Conservation (phyloP, 1,140 invertebrate species). For the Aphaenogaster ashmeadi region DNA sequence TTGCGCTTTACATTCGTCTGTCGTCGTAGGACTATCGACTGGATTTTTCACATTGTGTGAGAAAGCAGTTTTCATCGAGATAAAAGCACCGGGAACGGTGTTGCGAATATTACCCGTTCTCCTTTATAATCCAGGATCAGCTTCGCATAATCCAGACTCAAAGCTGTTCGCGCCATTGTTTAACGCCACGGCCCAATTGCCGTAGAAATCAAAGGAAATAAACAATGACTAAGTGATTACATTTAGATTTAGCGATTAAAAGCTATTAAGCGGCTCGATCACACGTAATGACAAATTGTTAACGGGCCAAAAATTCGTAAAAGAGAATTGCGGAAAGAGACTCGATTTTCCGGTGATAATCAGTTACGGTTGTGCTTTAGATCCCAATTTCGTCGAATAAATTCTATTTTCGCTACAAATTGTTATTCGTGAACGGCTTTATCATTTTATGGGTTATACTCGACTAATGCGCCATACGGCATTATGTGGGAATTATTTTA, state of each 20-base stretch:
- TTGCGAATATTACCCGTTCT: constrained; percentile 21
- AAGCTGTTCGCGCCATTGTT: constrained; percentile 12
- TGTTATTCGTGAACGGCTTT: constrained; percentile 53
- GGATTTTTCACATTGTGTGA: not conserved
- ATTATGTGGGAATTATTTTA: constrained; percentile 60
- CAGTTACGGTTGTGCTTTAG: not conserved
- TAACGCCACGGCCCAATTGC: not conserved
- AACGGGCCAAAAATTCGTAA: constrained; percentile 10
- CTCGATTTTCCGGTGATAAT: constrained; percentile 29
- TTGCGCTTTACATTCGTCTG: not conserved
- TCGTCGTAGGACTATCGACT: constrained; percentile 1
- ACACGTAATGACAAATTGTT: constrained; percentile 49
- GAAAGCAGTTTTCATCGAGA: constrained; percentile 7
- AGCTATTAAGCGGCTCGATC: constrained; percentile 19
- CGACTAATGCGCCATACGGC: not conserved
- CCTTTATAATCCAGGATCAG: constrained; percentile 46
- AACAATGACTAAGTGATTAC: constrained; percentile 33
- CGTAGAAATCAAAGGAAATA: constrained; percentile 51
- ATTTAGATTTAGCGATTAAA: constrained; percentile 18
- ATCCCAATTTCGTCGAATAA: constrained; percentile 38
- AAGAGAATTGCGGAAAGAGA: constrained; percentile 4
- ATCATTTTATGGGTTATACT: constrained; percentile 54
- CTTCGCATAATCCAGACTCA: constrained; percentile 32
- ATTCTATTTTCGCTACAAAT: constrained; percentile 65
- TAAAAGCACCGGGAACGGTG: not conserved